Evolutionary conservation across 2,888 invertebrate species (phyloP).

Genomic region (Girardia tigrina): DNA sequence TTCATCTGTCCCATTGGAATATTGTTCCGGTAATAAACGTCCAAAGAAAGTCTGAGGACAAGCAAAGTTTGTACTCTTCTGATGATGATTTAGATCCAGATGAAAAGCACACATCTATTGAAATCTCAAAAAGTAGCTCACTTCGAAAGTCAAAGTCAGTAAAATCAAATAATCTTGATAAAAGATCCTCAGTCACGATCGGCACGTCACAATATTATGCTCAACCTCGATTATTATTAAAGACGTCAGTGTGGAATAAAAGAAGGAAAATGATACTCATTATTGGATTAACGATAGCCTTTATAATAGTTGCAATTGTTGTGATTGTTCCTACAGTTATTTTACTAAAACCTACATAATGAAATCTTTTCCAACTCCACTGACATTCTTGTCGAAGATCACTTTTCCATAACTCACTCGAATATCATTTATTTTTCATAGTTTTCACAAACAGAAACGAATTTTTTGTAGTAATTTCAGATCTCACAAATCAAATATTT

Average conservation of each 20-base stretch:
- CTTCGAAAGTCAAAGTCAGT: background rate
- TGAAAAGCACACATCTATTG: background rate
- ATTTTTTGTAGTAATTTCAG: too few species aligned
- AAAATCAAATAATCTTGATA: background rate
- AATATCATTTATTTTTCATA: background rate
- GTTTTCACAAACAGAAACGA: too few species aligned
- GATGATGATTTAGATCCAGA: constrained; percentile 4
- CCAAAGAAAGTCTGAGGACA: background rate
- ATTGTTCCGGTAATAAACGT: background rate
- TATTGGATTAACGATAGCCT: background rate
- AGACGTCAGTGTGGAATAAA: background rate
- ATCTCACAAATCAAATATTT: too few species aligned
- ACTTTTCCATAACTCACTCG: constrained; percentile 13
- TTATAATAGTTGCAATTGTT: constrained; percentile 15
- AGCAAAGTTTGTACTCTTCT: background rate
- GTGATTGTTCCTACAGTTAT: constrained; percentile 3
- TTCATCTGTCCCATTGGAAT: constrained; percentile 11
- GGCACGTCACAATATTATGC: constrained; percentile 15
- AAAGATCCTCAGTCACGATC: background rate
- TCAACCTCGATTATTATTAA: background rate
- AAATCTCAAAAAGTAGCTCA: background rate
- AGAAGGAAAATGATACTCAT: background rate
- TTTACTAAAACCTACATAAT: background rate
- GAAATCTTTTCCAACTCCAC: too few species aligned
- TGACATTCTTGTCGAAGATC: too few species aligned